Evolutionary conservation across 2,888 invertebrate species (phyloP).

Genomic region (Shargacucullia verbasci): DNA sequence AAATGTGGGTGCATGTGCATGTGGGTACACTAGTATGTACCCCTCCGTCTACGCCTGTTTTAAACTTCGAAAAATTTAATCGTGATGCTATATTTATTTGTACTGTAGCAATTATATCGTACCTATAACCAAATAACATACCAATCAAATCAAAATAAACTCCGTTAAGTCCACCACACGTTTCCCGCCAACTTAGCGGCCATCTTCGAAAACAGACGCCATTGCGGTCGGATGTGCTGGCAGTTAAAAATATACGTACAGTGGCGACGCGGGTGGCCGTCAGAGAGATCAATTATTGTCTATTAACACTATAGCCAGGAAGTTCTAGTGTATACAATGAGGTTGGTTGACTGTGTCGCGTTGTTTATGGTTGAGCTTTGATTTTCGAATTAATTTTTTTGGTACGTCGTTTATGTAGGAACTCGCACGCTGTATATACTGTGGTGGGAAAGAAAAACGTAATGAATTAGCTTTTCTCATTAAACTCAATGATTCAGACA

Average conservation of each 20-base stretch:
- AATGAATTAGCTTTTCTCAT: too few relatives aligned
- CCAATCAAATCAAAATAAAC: conserved; percentile 49
- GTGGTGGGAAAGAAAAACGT: conserved; percentile 12
- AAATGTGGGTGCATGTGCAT: too few relatives aligned
- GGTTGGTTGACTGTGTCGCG: conserved; percentile 52
- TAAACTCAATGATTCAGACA: too few relatives aligned
- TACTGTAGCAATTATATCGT: too few relatives aligned
- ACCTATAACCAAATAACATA: background rate
- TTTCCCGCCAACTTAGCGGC: conserved; percentile 59
- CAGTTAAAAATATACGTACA: conserved; percentile 68
- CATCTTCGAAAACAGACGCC: conserved; percentile 59
- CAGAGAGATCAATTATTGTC: conserved; percentile 81
- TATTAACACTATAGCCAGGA: conserved; percentile 80
- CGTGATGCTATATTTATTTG: background rate
- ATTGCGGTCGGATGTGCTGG: conserved; percentile 46
- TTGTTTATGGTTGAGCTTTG: conserved; percentile 48
- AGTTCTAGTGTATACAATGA: conserved; percentile 59
- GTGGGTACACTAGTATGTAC: too few relatives aligned
- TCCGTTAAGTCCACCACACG: conserved; percentile 53
- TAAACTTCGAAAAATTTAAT: too few relatives aligned
- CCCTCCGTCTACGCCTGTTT: too few relatives aligned
- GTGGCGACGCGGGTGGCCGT: conserved; percentile 79
- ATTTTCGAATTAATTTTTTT: conserved; percentile 39
- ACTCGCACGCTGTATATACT: background rate
- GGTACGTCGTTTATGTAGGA: conserved; percentile 7